phyloP scores from a whole-genome alignment of 1,140 invertebrate genomes.

The Euborellia annulipes region DNA sequence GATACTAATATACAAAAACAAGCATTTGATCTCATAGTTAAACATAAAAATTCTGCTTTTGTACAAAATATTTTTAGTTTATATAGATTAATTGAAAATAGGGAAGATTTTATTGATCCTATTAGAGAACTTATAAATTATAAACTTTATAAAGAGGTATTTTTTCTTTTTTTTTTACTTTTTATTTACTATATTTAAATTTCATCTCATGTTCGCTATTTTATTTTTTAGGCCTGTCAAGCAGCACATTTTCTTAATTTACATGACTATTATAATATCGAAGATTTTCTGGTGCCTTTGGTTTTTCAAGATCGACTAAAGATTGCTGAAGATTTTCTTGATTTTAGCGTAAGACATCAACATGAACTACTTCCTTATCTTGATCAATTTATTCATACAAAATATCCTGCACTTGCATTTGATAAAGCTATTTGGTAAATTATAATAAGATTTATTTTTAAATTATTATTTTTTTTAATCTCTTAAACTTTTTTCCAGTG shows the following conservation, averaged over 20 bases:
- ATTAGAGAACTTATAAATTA: constrained; percentile 33
- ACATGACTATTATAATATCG: constrained; percentile 41
- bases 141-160: constrained; percentile 41
- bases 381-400: constrained; percentile 35
- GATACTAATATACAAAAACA: constrained; percentile 36
- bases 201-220: constrained; percentile 13
- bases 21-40: constrained; percentile 38
- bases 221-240: constrained; percentile 36
- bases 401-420: neutral
- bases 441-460: neutral
- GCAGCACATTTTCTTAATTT: constrained; percentile 42
- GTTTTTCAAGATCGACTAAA: constrained; percentile 54
- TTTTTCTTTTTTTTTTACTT: neutral
- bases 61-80: constrained; percentile 33
- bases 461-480: neutral
- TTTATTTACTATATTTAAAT: neutral
- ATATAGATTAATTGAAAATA: constrained; percentile 35
- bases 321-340: constrained; percentile 48
- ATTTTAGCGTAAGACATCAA: constrained; percentile 38
- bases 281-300: constrained; percentile 50
- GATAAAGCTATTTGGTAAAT: neutral
- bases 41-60: constrained; percentile 33
- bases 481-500: neutral
- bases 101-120: constrained; percentile 33
- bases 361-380: constrained; percentile 38